Conservation (phyloP, 2,113 vertebrate genomes). For the Leptobrachium ailaonicum region DNA sequence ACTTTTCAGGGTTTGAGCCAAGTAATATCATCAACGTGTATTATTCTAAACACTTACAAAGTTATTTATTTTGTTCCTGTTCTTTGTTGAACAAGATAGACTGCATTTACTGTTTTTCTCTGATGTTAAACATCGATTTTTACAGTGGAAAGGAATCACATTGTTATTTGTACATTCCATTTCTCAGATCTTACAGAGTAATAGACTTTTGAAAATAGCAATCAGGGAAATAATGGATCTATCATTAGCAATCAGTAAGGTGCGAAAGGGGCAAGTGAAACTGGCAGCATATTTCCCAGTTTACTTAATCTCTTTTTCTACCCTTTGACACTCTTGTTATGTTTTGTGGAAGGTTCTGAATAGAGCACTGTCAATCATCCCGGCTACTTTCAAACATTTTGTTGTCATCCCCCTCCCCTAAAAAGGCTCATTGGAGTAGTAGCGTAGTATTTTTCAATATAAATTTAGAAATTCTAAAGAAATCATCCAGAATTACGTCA, state of each 20-base stretch:
- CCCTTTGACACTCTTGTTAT: conserved; percentile 47
- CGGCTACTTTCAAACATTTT: conserved; percentile 1
- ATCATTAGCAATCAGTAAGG: conserved; percentile 43
- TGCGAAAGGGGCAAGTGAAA: conserved; percentile 2
- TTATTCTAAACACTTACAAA: conserved; percentile 38
- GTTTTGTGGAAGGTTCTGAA: conserved; percentile 32
- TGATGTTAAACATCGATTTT: conserved; percentile 30
- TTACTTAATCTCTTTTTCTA: conserved; percentile 39
- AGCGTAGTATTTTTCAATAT: no score
- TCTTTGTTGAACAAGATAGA: conserved; percentile 14
- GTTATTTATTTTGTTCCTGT: conserved; percentile 33
- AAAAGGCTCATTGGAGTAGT: no score
- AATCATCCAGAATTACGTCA: no score
- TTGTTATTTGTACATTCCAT: conserved; percentile 25
- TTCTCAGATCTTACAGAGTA: conserved; percentile 16
- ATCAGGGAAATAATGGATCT: conserved; percentile 50
- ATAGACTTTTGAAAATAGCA: conserved; percentile 50
- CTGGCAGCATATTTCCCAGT: conserved; percentile 31
- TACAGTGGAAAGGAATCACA: conserved; percentile 23
- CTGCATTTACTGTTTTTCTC: conserved; percentile 17
- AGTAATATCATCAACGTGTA: conserved; percentile 15
- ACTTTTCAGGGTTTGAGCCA: no score
- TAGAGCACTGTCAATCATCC: conserved; percentile 32
- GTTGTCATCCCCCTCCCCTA: not conserved
- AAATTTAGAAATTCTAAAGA: no score